These are phyloP conservation scores for Tachystola acroxantha DNA, from an alignment of 2,888 invertebrate genomes.

Conservation along the genomic window DNA sequence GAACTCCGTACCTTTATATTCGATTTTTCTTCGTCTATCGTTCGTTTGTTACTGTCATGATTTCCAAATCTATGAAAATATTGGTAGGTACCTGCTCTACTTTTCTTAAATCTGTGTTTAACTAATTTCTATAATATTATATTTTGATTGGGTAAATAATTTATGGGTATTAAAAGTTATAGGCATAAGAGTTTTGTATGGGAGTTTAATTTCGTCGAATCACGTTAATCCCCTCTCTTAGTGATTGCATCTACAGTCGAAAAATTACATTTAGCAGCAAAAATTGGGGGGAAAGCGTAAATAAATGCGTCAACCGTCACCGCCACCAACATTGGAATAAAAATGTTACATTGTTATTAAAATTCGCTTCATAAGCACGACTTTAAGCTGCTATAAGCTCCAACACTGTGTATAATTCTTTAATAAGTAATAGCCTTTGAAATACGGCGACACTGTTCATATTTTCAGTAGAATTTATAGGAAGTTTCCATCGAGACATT, in stretches of 20 bases:
- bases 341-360: conserved; percentile 37
- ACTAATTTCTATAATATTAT: no score
- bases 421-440: conserved; percentile 55
- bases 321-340: conserved; percentile 28
- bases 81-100: no score
- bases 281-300: conserved; percentile 17
- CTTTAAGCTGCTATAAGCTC: conserved; percentile 35
- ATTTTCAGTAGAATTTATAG: conserved; percentile 52
- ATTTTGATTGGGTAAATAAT: no score
- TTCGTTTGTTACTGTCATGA: no score
- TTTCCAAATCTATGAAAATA: no score
- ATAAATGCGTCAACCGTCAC: conserved; percentile 20
- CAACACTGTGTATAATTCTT: conserved; percentile 51
- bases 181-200: no score
- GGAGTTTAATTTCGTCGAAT: no score
- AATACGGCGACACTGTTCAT: conserved; percentile 50
- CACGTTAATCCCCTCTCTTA: no score
- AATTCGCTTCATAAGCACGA: conserved; percentile 38
- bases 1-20: no score
- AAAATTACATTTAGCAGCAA: conserved; percentile 9
- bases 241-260: conserved; percentile 4
- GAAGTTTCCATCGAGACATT: conserved; percentile 38
- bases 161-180: no score
- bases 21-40: no score
- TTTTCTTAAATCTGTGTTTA: no score